Conservation (phyloP, 2,797 vertebrate genomes). For the Eulemur mongoz region DNA sequence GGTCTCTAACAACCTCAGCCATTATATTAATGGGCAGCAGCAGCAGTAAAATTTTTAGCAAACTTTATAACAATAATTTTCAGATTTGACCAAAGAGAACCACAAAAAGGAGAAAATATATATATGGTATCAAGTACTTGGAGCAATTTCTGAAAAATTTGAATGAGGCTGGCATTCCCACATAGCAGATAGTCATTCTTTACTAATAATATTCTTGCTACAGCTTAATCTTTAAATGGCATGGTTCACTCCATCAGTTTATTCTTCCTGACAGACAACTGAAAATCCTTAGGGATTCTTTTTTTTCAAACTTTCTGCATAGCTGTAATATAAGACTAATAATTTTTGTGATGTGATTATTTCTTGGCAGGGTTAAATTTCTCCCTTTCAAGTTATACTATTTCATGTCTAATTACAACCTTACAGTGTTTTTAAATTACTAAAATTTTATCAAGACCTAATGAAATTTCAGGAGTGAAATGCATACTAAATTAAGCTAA, state of each 20-base stretch:
- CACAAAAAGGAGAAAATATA: neutral
- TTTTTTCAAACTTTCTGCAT: constrained; percentile 24
- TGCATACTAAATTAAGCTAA: constrained; percentile 33
- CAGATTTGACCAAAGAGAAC: neutral
- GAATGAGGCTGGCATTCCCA: neutral
- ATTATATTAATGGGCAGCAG: neutral
- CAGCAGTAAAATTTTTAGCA: neutral
- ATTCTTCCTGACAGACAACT: neutral
- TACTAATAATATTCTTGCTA: neutral
- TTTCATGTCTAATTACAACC: constrained; percentile 53
- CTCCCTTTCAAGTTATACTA: neutral
- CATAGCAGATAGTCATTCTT: neutral
- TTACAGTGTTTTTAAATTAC: constrained; percentile 43
- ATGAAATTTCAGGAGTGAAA: constrained; percentile 61
- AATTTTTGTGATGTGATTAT: neutral
- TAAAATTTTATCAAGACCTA: constrained; percentile 30
- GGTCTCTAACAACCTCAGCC: neutral
- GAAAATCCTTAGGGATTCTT: neutral
- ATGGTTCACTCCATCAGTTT: neutral
- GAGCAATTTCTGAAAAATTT: neutral
- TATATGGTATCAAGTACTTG: neutral
- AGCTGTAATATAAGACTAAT: constrained; percentile 30
- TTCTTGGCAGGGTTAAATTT: constrained; percentile 20
- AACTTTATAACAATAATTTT: neutral
- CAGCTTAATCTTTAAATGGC: neutral